A percentile compares a stretch with the other conserved stretches of the same genome.
Conservation (phyloP, 1,140 invertebrate species). For the Drosophila tristis region DNA sequence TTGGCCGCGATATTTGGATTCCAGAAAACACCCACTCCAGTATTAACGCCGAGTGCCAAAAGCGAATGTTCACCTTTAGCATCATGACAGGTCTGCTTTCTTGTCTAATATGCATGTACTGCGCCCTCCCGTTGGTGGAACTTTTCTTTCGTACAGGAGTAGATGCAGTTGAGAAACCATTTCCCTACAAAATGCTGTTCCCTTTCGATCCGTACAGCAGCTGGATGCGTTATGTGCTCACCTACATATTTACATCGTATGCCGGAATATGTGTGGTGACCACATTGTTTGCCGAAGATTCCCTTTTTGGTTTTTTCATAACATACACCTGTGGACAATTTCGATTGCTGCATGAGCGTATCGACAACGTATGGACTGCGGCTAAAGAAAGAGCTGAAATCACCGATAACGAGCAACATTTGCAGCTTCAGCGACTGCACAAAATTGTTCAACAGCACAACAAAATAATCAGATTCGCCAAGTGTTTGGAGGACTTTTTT, state of each 20-base stretch:
- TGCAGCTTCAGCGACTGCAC: slow-evolving; percentile 37
- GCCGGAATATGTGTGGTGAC: slow-evolving; percentile 83
- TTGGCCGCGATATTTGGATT: slow-evolving; percentile 76
- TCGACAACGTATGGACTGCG: slow-evolving; percentile 45
- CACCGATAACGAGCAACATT: not conserved
- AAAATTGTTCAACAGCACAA: slow-evolving; percentile 59
- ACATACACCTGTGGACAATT: slow-evolving; percentile 79
- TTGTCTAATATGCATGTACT: slow-evolving; percentile 77
- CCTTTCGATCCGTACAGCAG: slow-evolving; percentile 65
- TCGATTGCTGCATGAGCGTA: slow-evolving; percentile 61
- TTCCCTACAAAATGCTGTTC: slow-evolving; percentile 82
- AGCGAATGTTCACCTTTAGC: slow-evolving; percentile 66
- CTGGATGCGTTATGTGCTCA: slow-evolving; percentile 60
- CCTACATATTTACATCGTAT: slow-evolving; percentile 75
- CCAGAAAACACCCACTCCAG: slow-evolving; percentile 42
- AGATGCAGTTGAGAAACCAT: slow-evolving; percentile 60
- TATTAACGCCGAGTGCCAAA: slow-evolving; percentile 49
- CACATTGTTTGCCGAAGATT: slow-evolving; percentile 81
- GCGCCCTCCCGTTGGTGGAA: slow-evolving; percentile 72
- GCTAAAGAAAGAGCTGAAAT: not conserved
- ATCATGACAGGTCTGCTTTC: slow-evolving; percentile 68
- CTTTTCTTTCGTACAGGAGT: slow-evolving; percentile 43
- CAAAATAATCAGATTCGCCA: slow-evolving; percentile 63
- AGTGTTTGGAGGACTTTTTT: slow-evolving; percentile 72
- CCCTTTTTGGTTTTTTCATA: slow-evolving; percentile 77